Evolutionary conservation across 2,888 invertebrate species (phyloP), one percentile per base, ranked within the genome.

Genomic region (Sicus ferrugineus): DNA sequence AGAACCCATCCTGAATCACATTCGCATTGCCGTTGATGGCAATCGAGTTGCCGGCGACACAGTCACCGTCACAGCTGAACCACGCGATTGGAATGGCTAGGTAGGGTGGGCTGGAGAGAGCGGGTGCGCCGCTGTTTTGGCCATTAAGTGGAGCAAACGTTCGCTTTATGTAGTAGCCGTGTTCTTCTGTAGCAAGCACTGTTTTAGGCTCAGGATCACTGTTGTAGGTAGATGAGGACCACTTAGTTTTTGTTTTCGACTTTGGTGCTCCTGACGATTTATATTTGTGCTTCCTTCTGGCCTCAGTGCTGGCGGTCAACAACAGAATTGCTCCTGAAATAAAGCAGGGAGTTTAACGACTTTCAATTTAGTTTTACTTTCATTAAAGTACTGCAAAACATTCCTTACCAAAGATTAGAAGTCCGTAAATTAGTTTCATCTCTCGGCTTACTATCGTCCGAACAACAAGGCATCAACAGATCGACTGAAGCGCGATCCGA

Each of bases 161-260:
- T 28, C 83, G 80, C 68, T 82, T 82, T 2, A 82, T 81, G 71
- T 82, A 82, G 71, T 82, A 82, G 26, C 80, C 81, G 52, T 82
- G 81, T 65, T 82, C 81, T 54, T 82, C 81, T 16, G 78, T 79
- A 46, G 82, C 76, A 0, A 82, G 76, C 72, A 81, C 80, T 0
- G 76, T 65, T 38, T 73, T 76, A 30, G 68, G 66, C 16, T 66
- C 65, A 62, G 72, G 75, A 0, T 68, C 62, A 6, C 75, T 72
- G 64, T 78, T 68, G 19, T 80, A 77, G 3, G 80, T 75, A 3
- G 81, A 78, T 7, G 73, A 79, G 0, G 82, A 81, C 83, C 83
- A 82, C 69, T 82, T 82, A 0, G 83, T 82, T 70, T 82, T 81
- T 9, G 81, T 81, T 72, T 82, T 82, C 9, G 79, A 70, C 63